A percentile compares a stretch with the other conserved stretches of the same genome.
Evolutionary conservation across 2,113 vertebrate species (phyloP).

Genomic region (Myanophis thanlyinensis): DNA sequence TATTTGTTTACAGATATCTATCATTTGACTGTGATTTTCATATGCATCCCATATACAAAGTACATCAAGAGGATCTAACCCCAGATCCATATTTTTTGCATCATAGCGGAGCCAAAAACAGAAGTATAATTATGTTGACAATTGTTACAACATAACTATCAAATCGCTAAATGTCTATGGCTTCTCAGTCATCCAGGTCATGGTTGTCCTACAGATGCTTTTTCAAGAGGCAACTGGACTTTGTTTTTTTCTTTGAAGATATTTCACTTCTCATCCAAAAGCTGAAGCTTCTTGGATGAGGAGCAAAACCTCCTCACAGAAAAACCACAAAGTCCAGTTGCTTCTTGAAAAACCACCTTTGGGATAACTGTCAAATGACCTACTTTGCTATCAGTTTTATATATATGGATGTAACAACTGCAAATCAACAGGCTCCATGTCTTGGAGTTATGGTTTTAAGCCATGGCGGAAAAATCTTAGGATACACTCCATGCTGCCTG

Average conservation of each 20-base stretch:
- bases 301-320: too few relatives aligned
- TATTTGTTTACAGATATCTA: background rate
- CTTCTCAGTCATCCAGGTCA: too few relatives aligned
- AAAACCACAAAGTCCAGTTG: too few relatives aligned
- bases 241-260: too few relatives aligned
- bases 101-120: background rate
- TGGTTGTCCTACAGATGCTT: too few relatives aligned
- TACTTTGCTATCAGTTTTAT: background rate
- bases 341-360: too few relatives aligned
- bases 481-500: background rate
- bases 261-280: too few relatives aligned
- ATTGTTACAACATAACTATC: background rate
- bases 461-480: background rate
- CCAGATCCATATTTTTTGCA: background rate
- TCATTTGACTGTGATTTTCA: background rate
- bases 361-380: background rate
- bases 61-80: background rate
- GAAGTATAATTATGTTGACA: background rate
- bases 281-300: too few relatives aligned
- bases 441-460: background rate
- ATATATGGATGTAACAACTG: background rate
- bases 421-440: background rate
- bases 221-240: too few relatives aligned
- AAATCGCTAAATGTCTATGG: background rate
- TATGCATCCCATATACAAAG: background rate